Evolutionary conservation across 2,113 vertebrate genomes (phyloP), one percentile per base, ranked within the genome.

Genomic region (Osmerus mordax): DNA sequence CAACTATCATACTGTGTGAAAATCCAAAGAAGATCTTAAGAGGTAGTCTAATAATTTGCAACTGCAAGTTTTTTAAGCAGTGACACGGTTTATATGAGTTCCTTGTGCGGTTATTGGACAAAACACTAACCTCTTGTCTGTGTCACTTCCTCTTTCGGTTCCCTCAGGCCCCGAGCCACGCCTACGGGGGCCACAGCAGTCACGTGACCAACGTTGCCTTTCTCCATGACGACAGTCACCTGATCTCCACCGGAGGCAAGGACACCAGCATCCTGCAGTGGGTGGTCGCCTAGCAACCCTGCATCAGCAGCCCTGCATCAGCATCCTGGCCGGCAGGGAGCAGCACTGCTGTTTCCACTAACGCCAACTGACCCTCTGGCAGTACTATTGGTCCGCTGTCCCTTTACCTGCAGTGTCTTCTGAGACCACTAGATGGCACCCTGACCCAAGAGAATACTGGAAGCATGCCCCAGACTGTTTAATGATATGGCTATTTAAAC

Each of bases 171-270:
- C 92, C 88, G 0, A 91, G 94, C 90, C 91, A 95, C 80, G 88
- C 89, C 69, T 95, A 94, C 1, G 85, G 91, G 1, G 96, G 96
- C 71, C 96, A 97, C 90, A 96, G 96, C 93, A 97, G 96, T 88
- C 96, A 97, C n/a, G 96, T 97, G 88, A 97, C 96, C 74, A 95
- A 94, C 7, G 90, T 95, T 84, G 93, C 94, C 90, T 97, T 97
- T 89, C 87, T 96, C 77, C 93, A 93, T 69, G 91, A 95, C 28
- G 89, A 95, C 92, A 91, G 92, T 71, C 70, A 88, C 81, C 91
- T 94, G 67, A 84, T 97, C 73, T 94, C 94, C 74, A 94, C 93
- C 0, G 95, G 95, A 1, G 96, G 96, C 76, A 96, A 95, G 68
- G 96, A 97, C 81, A 95, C 92, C 83, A 95, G 94, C 74, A 83